Percentiles rank a stretch among this genome's conserved stretches.
These are phyloP conservation scores for Meghimatium bilineatum DNA, from an alignment of 2,888 invertebrate genomes.

Conservation along the genomic window DNA sequence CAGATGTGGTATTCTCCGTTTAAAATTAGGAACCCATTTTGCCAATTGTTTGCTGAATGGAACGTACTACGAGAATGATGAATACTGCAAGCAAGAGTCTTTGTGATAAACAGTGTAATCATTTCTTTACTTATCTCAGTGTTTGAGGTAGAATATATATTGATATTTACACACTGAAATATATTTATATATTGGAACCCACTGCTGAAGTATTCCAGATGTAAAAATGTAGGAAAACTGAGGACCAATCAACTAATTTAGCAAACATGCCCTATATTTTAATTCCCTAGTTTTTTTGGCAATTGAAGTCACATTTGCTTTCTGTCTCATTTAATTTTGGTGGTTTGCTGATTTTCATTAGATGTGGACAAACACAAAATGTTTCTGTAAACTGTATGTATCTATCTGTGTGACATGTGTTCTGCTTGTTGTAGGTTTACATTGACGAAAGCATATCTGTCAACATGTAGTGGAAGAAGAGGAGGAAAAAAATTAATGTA, in stretches of 20 bases:
- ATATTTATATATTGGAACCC: not conserved
- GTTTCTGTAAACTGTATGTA: not conserved
- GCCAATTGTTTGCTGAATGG: conserved; percentile 41
- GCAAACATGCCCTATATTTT: not conserved
- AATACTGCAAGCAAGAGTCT: conserved; percentile 23
- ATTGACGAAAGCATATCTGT: not conserved
- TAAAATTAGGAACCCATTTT: conserved; percentile 38
- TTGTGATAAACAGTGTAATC: conserved; percentile 36
- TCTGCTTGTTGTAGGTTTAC: not conserved
- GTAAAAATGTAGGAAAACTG: not conserved
- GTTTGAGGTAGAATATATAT: conserved; percentile 20
- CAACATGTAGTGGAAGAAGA: no score
- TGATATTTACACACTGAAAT: not conserved
- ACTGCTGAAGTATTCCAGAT: conserved; percentile 33
- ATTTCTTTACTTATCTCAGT: conserved; percentile 27
- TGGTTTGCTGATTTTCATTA: not conserved
- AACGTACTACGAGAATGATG: conserved; percentile 5
- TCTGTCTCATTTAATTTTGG: conserved; percentile 29
- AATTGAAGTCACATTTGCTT: conserved; percentile 3
- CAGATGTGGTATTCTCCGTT: conserved; percentile 27
- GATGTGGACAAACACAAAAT: no score
- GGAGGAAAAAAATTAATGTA: no score
- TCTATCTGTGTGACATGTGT: no score
- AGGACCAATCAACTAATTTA: conserved; percentile 11
- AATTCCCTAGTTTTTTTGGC: not conserved